phyloP scores from a whole-genome alignment of 1,140 invertebrate species.

The Elysia chlorotica region DNA sequence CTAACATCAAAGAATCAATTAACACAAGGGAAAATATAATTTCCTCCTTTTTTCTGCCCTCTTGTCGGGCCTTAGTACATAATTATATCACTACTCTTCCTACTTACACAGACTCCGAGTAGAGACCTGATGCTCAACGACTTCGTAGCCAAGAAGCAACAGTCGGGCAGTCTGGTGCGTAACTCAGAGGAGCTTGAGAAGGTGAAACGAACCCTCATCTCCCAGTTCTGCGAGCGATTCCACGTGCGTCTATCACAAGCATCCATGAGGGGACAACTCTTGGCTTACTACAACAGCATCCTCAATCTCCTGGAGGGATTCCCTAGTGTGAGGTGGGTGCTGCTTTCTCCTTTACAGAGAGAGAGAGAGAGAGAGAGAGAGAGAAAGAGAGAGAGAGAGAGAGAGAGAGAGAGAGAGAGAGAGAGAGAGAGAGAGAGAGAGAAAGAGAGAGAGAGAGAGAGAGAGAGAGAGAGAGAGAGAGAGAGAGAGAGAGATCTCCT shows the following conservation, averaged over 20 bases:
- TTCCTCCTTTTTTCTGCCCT: too few relatives aligned
- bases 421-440: too few relatives aligned
- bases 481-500: too few relatives aligned
- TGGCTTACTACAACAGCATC: slow-evolving; percentile 59
- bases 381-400: too few relatives aligned
- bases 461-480: too few relatives aligned
- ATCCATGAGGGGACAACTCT: slow-evolving; percentile 56
- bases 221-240: slow-evolving; percentile 53
- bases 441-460: too few relatives aligned
- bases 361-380: too few relatives aligned
- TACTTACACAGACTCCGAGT: slow-evolving; percentile 48
- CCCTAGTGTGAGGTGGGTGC: slow-evolving; percentile 52
- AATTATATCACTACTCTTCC: not conserved
- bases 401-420: too few relatives aligned
- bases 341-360: too few relatives aligned
- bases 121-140: slow-evolving; percentile 60
- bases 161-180: slow-evolving; percentile 47
- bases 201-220: slow-evolving; percentile 54
- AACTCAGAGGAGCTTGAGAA: slow-evolving; percentile 57
- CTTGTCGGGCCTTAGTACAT: too few relatives aligned
- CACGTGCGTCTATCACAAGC: slow-evolving; percentile 52
- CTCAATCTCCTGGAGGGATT: slow-evolving; percentile 54
- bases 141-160: slow-evolving; percentile 53
- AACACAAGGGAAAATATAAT: too few relatives aligned
- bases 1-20: too few relatives aligned